Evolutionary conservation across 92 coral and sea anemone species (phyloP).

Genomic region (Palythoa heliodiscus): DNA sequence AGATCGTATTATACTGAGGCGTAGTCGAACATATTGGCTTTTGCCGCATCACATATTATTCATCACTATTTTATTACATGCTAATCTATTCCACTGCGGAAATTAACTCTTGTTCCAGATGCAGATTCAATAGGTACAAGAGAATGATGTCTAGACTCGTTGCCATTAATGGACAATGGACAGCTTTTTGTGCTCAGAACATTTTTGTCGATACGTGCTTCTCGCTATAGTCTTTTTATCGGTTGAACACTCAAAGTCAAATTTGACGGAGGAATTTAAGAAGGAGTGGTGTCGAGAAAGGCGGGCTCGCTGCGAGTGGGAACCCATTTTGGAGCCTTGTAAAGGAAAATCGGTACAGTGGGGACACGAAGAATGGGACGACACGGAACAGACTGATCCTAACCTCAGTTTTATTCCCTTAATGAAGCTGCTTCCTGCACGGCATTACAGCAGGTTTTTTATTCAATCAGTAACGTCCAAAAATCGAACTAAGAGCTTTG

Average conservation of each 20-base stretch:
- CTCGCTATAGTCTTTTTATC: neutral
- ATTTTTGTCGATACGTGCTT: neutral
- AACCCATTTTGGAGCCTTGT: slow-evolving; percentile 51
- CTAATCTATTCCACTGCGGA: too few species aligned
- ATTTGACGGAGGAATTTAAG: slow-evolving; percentile 56
- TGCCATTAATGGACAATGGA: neutral
- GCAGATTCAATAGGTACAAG: neutral
- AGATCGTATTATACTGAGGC: too few species aligned
- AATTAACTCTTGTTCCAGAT: too few species aligned
- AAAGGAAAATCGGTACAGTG: slow-evolving; percentile 45
- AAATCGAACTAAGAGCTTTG: slow-evolving; percentile 47
- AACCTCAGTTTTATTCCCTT: slow-evolving; percentile 48
- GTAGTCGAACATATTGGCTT: too few species aligned
- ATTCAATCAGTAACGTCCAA: slow-evolving; percentile 61
- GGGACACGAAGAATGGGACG: slow-evolving; percentile 43
- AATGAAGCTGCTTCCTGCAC: slow-evolving; percentile 52
- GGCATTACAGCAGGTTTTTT: slow-evolving; percentile 61
- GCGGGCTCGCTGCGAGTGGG: slow-evolving; percentile 65
- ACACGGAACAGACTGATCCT: slow-evolving; percentile 43
- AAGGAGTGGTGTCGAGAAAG: slow-evolving; percentile 71
- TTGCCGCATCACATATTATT: too few species aligned
- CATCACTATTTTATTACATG: too few species aligned
- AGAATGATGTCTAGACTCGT: neutral
- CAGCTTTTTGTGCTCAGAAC: neutral
- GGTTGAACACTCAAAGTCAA: slow-evolving; percentile 6